These are phyloP conservation scores for Gavia stellata DNA, from an alignment of 2,113 vertebrate species.

Conservation along the genomic window DNA sequence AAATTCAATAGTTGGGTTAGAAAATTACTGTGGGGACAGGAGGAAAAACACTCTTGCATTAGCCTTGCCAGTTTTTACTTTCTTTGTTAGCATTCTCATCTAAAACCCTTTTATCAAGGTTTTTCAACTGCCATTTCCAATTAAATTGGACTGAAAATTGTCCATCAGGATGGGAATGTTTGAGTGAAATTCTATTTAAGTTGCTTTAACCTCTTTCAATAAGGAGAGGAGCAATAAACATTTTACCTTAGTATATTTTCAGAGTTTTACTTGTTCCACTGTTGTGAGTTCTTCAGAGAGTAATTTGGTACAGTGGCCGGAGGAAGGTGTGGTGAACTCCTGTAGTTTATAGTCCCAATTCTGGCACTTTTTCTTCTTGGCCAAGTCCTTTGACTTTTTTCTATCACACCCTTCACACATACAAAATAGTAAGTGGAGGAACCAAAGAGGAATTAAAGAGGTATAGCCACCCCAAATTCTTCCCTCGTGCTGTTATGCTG, in stretches of 20 bases:
- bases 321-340: not conserved
- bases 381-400: not conserved
- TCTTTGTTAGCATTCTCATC: not conserved
- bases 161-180: not conserved
- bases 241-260: not conserved
- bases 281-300: not conserved
- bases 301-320: not conserved
- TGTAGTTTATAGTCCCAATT: not conserved
- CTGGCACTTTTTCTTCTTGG: not conserved
- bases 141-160: not conserved
- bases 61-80: not conserved
- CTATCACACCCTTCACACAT: not conserved
- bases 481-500: not conserved
- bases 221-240: not conserved
- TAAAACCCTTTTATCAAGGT: not conserved
- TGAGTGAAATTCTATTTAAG: slow-evolving; percentile 7
- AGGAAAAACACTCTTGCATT: not conserved
- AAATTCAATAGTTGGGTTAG: not conserved
- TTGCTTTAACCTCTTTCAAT: not conserved
- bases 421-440: not conserved
- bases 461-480: not conserved
- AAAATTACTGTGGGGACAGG: not conserved
- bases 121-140: slow-evolving; percentile 16
- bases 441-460: not conserved
- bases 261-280: not conserved